These are phyloP conservation scores for Eupithecia abbreviata DNA, from an alignment of 2,888 invertebrate species.

Conservation along the genomic window DNA sequence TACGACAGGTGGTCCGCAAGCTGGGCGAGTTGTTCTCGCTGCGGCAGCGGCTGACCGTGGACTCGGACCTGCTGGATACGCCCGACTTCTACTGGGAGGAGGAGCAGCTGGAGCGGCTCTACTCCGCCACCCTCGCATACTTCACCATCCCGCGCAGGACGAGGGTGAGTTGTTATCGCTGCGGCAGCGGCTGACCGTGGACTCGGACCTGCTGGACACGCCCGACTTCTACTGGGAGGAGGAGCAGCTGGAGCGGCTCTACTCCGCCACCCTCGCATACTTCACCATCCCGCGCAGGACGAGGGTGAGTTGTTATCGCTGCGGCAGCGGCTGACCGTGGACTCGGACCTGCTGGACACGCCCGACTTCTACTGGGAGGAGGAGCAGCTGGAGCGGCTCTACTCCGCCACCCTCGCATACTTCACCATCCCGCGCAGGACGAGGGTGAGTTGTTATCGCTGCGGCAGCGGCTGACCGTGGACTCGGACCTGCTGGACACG, in stretches of 20 bases:
- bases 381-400: conserved; percentile 93
- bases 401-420: conserved; percentile 91
- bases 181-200: conserved; percentile 94
- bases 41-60: conserved; percentile 94
- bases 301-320: conserved; percentile 93
- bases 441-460: conserved; percentile 93
- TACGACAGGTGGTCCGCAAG: conserved; percentile 68
- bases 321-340: conserved; percentile 94
- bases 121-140: conserved; percentile 91
- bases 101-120: conserved; percentile 93
- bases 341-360: conserved; percentile 96
- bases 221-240: conserved; percentile 99
- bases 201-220: conserved; percentile 96
- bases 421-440: conserved; percentile 93
- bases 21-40: conserved; percentile 94
- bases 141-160: conserved; percentile 93
- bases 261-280: conserved; percentile 91
- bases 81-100: conserved; percentile 99
- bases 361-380: conserved; percentile 99
- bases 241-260: conserved; percentile 93
- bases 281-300: conserved; percentile 93
- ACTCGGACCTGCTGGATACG: conserved; percentile 96
- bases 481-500: conserved; percentile 96
- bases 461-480: conserved; percentile 94
- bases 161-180: conserved; percentile 93